Base-by-base conservation (phyloP, 2,888 invertebrate genomes). In the Rhaphigaster nebulosa region DNA sequence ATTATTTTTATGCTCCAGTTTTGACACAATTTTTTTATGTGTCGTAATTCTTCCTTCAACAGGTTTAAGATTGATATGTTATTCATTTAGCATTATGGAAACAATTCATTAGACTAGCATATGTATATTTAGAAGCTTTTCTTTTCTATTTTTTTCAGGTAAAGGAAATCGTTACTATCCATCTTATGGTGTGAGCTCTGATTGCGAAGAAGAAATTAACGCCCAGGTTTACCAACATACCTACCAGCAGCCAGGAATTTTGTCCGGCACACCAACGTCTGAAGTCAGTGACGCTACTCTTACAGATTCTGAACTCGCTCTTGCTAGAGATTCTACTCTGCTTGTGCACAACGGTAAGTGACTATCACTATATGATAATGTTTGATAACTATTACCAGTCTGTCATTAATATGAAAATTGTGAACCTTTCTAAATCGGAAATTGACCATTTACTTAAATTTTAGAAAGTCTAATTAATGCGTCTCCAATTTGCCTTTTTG, bases 201-300 rank as follows among this genome's bases (percentile, higher is more conserved):
- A 96, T 94, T 96, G 96, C 93, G 96, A 96, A 94, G 95, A 95
- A 92, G 94, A 93, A 93, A 95, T 94, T 94, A 95, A 94, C 95
- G 93, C 93, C 93, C 93, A 93, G 93, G 93, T 92, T 91, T 93
- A 93, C 91, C 93, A 93, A 87, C 93, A 93, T 93, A 94, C 94
- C 92, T 94, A 94, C 93, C 95, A 95, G 93, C 95, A 95, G 93
- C 94, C 94, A 70, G 95, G 70, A 34, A 95, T 96, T 93, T 95
- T 97, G 93, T 96, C 97, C 94, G 96, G 97, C 94, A 96, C 97
- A 93, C 97, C 97, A 92, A 96, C 96, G 87, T 96, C 97, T 92
- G 97, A 97, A 94, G 97, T 96, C 92, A 97, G 97, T 92, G 97
- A 97, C 95, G 97, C 97, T 80, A 97, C 97, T 50, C 95, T 97